A percentile compares a stretch with the other conserved stretches of the same genome.
Evolutionary conservation across 2,888 invertebrate species (phyloP).

Genomic region (Leucozona laternaria): DNA sequence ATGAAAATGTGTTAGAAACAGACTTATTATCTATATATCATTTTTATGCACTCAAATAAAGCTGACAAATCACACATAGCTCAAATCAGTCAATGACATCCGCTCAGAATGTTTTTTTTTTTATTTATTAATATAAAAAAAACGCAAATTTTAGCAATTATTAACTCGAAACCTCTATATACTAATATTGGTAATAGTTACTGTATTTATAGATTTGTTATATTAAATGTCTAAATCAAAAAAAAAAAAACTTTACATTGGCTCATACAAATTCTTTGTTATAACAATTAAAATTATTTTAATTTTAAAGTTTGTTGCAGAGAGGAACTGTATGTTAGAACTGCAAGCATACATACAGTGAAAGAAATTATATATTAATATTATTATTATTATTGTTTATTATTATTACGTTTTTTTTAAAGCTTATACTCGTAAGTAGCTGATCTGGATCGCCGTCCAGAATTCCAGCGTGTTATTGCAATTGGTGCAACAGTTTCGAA

Average conservation of each 20-base stretch:
- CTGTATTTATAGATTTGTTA: slow-evolving; percentile 35
- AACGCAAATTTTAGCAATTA: slow-evolving; percentile 41
- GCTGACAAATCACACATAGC: slow-evolving; percentile 8
- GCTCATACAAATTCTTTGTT: slow-evolving; percentile 18
- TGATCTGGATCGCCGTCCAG: slow-evolving; percentile 83
- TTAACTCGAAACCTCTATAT: slow-evolving; percentile 42
- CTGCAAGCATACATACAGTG: slow-evolving; percentile 36
- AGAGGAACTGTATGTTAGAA: slow-evolving; percentile 43
- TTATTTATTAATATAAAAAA: slow-evolving; percentile 36
- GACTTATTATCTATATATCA: background rate
- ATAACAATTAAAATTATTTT: slow-evolving; percentile 34
- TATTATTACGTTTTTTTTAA: slow-evolving; percentile 76
- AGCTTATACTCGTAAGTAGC: slow-evolving; percentile 83
- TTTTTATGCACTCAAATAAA: background rate
- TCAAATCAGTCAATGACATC: slow-evolving; percentile 37
- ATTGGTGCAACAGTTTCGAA: slow-evolving; percentile 78
- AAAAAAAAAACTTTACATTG: slow-evolving; percentile 31
- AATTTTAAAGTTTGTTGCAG: slow-evolving; percentile 13
- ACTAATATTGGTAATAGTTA: slow-evolving; percentile 35
- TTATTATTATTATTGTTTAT: too few relatives aligned
- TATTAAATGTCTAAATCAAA: slow-evolving; percentile 26
- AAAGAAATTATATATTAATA: slow-evolving; percentile 7
- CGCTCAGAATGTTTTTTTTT: slow-evolving; percentile 22
- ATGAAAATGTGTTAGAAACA: too few relatives aligned
- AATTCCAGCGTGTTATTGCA: slow-evolving; percentile 81